These are phyloP conservation scores for Incurvaria masculella DNA, from an alignment of 2,888 invertebrate species.

Conservation along the genomic window DNA sequence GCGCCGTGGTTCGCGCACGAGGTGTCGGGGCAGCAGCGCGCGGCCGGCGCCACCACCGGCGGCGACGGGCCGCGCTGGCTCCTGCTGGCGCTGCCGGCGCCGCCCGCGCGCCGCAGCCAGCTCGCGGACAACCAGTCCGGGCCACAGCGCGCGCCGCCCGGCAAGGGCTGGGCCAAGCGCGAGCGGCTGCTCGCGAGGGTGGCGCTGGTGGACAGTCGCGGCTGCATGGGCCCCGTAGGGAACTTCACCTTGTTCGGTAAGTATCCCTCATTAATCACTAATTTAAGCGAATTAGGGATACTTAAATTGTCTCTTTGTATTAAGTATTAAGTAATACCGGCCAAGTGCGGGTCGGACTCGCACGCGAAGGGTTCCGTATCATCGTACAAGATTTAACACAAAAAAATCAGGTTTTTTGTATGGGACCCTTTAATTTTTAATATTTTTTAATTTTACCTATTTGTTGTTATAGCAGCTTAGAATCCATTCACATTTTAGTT, in stretches of 20 bases:
- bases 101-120: not conserved
- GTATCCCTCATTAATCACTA: conserved; percentile 10
- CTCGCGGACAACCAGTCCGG: not conserved
- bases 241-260: conserved; percentile 41
- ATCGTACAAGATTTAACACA: no score
- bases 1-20: conserved; percentile 37
- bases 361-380: no score
- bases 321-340: no score
- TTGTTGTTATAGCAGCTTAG: no score
- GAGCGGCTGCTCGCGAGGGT: conserved; percentile 32
- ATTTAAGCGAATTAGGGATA: not conserved
- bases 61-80: conserved; percentile 28
- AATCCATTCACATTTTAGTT: no score
- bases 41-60: conserved; percentile 26
- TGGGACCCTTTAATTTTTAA: no score
- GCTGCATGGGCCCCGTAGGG: conserved; percentile 37
- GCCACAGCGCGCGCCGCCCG: not conserved
- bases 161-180: no score
- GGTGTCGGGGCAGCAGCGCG: conserved; percentile 24
- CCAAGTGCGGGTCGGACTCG: no score
- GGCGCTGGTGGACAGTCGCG: conserved; percentile 35
- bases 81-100: conserved; percentile 18
- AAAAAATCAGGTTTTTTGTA: no score
- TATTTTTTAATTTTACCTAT: no score
- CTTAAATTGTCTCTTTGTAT: not conserved